Percentiles rank a stretch among this genome's conserved stretches.
These are phyloP conservation scores for Jordanella pulchra DNA, from an alignment of 2,797 vertebrate genomes.

Conservation along the genomic window DNA sequence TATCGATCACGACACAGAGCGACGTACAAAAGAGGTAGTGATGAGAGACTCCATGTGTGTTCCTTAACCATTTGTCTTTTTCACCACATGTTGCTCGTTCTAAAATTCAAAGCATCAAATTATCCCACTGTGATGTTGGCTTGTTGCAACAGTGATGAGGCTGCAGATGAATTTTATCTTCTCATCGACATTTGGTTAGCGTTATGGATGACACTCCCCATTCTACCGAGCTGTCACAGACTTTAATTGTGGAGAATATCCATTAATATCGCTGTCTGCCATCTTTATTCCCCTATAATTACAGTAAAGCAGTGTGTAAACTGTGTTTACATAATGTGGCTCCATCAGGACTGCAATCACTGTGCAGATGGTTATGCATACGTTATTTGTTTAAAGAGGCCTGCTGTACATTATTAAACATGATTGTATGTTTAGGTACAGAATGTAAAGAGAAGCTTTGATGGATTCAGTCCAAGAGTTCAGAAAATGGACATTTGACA, in stretches of 20 bases:
- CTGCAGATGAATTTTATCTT: slow-evolving; percentile 6
- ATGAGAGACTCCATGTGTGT: slow-evolving; percentile 9
- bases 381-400: slow-evolving; percentile 29
- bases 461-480: not conserved
- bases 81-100: slow-evolving; percentile 5
- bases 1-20: slow-evolving; percentile 43
- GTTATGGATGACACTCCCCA: slow-evolving; percentile 12
- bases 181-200: slow-evolving; percentile 24
- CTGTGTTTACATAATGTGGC: slow-evolving; percentile 36
- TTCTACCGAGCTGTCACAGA: slow-evolving; percentile 13
- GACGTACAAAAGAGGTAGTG: slow-evolving; percentile 24
- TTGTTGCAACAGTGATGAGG: slow-evolving; percentile 11
- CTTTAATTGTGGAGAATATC: slow-evolving; percentile 1
- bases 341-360: slow-evolving; percentile 17
- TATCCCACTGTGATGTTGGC: not conserved
- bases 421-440: slow-evolving; percentile 3
- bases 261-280: not conserved
- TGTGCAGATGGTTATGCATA: slow-evolving; percentile 63
- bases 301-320: not conserved
- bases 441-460: slow-evolving; percentile 11
- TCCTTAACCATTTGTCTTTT: slow-evolving; percentile 12
- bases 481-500: not conserved
- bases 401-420: slow-evolving; percentile 26
- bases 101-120: slow-evolving; percentile 6
- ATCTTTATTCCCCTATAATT: not conserved